Percentiles rank a stretch among this genome's conserved stretches.
These are phyloP conservation scores for Rallus limicola DNA, from an alignment of 2,113 vertebrate genomes.

Conservation along the genomic window DNA sequence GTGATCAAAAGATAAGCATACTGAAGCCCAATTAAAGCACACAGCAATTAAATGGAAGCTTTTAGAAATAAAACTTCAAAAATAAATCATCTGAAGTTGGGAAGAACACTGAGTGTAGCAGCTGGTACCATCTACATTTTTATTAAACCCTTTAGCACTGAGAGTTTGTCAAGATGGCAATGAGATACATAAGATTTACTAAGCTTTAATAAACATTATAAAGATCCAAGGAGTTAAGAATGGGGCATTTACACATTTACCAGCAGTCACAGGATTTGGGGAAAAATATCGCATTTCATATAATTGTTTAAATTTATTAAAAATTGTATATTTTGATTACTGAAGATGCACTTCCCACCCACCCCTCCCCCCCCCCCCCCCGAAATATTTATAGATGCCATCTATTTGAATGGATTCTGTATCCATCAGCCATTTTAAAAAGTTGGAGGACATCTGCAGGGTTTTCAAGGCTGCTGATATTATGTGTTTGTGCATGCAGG, in stretches of 20 bases:
- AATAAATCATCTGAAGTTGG: slow-evolving; percentile 44
- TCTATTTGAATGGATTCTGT: background rate
- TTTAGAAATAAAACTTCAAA: slow-evolving; percentile 62
- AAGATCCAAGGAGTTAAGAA: background rate
- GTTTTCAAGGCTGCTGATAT: background rate
- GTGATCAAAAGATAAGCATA: slow-evolving; percentile 45
- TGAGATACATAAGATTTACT: background rate
- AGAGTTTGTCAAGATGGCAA: slow-evolving; percentile 23
- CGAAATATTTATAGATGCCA: background rate
- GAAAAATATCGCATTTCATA: background rate
- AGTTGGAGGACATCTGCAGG: background rate
- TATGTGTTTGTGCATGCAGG: accelerated
- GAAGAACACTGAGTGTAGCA: background rate
- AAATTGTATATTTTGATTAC: background rate
- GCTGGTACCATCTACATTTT: slow-evolving; percentile 7
- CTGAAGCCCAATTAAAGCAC: slow-evolving; percentile 15
- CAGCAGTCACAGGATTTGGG: background rate
- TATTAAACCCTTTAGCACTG: background rate
- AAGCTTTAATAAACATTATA: slow-evolving; percentile 15
- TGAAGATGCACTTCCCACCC: no score
- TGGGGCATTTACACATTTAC: background rate
- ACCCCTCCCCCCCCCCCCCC: no score
- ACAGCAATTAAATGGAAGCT: slow-evolving; percentile 36
- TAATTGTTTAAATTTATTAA: background rate
- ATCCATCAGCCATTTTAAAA: background rate